Conservation (phyloP, 37 sponge, comb jelly and placozoan species). For the Haliclona indistincta region DNA sequence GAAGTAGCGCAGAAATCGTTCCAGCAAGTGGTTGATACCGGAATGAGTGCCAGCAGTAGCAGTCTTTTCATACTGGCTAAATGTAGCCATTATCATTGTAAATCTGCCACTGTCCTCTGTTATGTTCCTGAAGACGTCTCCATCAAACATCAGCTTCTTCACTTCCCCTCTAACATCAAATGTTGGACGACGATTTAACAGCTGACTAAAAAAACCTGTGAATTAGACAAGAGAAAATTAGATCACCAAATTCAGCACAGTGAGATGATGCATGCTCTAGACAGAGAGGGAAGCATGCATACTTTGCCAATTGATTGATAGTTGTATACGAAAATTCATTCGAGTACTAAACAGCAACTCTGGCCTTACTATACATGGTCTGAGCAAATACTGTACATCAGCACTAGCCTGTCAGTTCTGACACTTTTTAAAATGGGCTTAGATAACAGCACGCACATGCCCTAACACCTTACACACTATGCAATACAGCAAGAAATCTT, state of each 20-base stretch:
- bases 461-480: too few species aligned
- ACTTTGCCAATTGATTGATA: too few species aligned
- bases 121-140: background rate
- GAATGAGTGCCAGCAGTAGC: background rate
- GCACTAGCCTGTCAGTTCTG: too few species aligned
- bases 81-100: constrained; percentile 5
- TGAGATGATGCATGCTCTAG: too few species aligned
- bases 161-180: constrained; percentile 5
- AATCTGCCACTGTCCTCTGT: background rate
- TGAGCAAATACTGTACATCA: too few species aligned
- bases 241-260: background rate
- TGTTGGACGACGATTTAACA: background rate
- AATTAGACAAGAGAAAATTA: background rate
- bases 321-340: too few species aligned
- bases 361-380: too few species aligned
- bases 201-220: background rate
- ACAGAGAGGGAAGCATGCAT: too few species aligned
- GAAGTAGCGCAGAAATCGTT: constrained; percentile 21
- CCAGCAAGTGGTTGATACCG: background rate
- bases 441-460: too few species aligned
- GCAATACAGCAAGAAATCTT: too few species aligned
- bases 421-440: too few species aligned
- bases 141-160: constrained; percentile 8
- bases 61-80: constrained; percentile 7
- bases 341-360: too few species aligned